Evolutionary conservation across 2,888 invertebrate species (phyloP).

Genomic region (Dryadula phaetusa): DNA sequence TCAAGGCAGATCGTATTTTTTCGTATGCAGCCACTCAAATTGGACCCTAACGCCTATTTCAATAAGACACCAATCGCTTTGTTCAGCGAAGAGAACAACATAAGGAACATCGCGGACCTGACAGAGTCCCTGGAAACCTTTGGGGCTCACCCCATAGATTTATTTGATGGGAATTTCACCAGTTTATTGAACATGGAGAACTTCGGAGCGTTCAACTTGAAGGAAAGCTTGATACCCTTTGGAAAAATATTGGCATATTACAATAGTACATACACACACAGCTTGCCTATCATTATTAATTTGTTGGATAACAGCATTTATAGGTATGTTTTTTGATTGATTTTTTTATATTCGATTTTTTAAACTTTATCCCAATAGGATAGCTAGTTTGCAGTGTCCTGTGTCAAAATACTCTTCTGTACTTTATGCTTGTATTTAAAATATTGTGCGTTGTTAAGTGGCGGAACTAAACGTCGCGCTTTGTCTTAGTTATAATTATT

Average conservation of each 20-base stretch:
- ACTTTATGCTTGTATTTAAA: too few relatives aligned
- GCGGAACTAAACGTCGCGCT: too few relatives aligned
- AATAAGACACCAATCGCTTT: slow-evolving; percentile 85
- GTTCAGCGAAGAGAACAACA: slow-evolving; percentile 81
- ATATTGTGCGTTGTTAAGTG: too few relatives aligned
- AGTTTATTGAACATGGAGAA: slow-evolving; percentile 86
- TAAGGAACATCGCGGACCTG: slow-evolving; percentile 66
- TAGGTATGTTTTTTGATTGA: slow-evolving; percentile 84
- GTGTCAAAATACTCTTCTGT: too few relatives aligned
- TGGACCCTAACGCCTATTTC: slow-evolving; percentile 86
- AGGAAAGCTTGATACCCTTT: slow-evolving; percentile 78
- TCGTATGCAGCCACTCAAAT: slow-evolving; percentile 85
- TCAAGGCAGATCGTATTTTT: slow-evolving; percentile 86
- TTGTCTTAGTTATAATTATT: too few relatives aligned
- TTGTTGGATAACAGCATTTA: slow-evolving; percentile 88
- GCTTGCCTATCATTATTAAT: slow-evolving; percentile 90
- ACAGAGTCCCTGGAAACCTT: slow-evolving; percentile 67
- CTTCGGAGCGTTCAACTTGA: slow-evolving; percentile 87
- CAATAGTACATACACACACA: slow-evolving; percentile 92
- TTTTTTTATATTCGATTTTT: too few relatives aligned
- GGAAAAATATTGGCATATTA: slow-evolving; percentile 87
- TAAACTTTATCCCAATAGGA: too few relatives aligned
- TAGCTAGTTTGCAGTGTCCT: too few relatives aligned
- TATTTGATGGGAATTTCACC: slow-evolving; percentile 88
- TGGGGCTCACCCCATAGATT: slow-evolving; percentile 71